These are phyloP conservation scores for Tragelaphus imberbis DNA, from an alignment of 2,113 vertebrate species.

Conservation along the genomic window DNA sequence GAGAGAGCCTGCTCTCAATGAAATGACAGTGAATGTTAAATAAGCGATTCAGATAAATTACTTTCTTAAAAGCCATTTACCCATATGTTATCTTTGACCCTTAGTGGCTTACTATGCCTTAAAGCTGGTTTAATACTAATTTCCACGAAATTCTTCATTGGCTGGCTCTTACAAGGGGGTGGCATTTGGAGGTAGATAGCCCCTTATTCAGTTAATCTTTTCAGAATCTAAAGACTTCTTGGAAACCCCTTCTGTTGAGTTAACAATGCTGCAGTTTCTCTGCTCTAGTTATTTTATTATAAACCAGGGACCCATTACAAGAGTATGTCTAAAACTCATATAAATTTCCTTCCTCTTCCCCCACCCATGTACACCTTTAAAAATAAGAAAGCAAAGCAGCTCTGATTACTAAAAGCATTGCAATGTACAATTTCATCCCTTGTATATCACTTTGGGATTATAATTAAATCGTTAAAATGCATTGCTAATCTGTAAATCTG, in stretches of 20 bases:
- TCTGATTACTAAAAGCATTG: constrained; percentile 67
- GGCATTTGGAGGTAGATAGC: constrained; percentile 9
- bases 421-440: constrained; percentile 72
- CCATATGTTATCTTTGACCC: neutral
- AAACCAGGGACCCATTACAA: constrained; percentile 73
- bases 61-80: constrained; percentile 32
- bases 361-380: constrained; percentile 35
- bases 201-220: constrained; percentile 38
- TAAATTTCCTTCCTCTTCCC: constrained; percentile 61
- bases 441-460: constrained; percentile 71
- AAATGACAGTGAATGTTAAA: constrained; percentile 36
- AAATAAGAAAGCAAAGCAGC: constrained; percentile 57
- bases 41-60: constrained; percentile 18
- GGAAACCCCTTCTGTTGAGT: constrained; percentile 56
- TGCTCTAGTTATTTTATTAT: constrained; percentile 72
- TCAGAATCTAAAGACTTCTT: constrained; percentile 21
- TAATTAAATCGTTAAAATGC: constrained; percentile 83
- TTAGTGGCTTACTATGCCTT: neutral
- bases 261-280: constrained; percentile 66
- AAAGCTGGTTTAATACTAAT: constrained; percentile 21
- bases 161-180: neutral
- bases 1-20: neutral
- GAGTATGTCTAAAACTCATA: constrained; percentile 69
- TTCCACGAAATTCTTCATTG: constrained; percentile 35
- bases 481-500: constrained; percentile 81